phyloP scores from a whole-genome alignment of 2,113 vertebrate genomes.

The Erythrocebus patas region DNA sequence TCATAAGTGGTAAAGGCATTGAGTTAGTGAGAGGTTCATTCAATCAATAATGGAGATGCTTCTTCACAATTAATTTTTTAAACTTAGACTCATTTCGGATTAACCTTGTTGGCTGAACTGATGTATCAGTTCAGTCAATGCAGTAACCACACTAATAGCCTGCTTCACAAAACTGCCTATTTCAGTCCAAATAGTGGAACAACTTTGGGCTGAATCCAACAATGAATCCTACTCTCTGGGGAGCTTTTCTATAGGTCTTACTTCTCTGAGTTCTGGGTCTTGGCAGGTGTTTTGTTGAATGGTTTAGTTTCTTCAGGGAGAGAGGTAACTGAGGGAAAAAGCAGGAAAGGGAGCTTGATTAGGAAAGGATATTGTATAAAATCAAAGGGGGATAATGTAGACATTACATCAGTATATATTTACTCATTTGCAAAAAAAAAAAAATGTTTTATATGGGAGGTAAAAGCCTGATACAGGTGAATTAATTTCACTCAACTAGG shows the following conservation, averaged over 20 bases:
- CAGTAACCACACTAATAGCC: background rate
- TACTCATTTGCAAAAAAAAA: constrained; percentile 21
- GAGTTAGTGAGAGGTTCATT: background rate
- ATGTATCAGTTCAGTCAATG: background rate
- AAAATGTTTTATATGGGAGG: background rate
- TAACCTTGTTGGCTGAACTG: background rate
- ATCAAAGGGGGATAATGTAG: background rate
- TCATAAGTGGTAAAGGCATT: background rate
- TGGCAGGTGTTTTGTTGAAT: background rate
- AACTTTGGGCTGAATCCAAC: background rate
- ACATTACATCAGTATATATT: background rate
- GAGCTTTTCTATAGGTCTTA: background rate
- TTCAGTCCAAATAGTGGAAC: background rate
- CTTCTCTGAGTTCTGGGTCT: background rate
- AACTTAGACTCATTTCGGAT: constrained; percentile 1
- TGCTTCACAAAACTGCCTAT: background rate
- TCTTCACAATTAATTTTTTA: background rate
- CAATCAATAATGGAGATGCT: background rate
- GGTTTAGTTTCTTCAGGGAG: background rate
- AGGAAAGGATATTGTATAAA: background rate
- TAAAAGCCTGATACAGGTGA: background rate
- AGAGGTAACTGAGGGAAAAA: background rate
- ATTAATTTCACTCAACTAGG: background rate
- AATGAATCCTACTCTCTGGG: background rate
- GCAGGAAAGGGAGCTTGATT: background rate